phyloP scores from a whole-genome alignment of 2,797 vertebrate species.

The Pogoniulus pusillus region DNA sequence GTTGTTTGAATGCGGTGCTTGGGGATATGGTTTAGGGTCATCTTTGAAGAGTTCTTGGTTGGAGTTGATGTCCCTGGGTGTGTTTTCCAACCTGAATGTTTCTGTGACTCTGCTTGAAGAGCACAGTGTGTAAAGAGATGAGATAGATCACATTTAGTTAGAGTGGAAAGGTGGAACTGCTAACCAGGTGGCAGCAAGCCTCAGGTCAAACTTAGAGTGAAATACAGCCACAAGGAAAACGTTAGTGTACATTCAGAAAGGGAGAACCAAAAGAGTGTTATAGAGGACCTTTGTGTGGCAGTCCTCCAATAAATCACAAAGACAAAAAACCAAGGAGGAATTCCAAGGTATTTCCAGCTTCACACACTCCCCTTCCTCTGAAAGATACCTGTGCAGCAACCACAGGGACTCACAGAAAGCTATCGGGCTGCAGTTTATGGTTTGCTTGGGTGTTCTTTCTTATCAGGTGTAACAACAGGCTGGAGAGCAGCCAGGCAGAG shows the following conservation, averaged over 20 bases:
- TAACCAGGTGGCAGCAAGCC: background rate
- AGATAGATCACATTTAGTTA: too few species aligned
- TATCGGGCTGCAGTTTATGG: background rate
- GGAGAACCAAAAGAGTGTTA: background rate
- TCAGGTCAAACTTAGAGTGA: background rate
- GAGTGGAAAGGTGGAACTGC: background rate
- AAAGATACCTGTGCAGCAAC: background rate
- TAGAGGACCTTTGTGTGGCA: background rate
- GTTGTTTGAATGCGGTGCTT: too few species aligned
- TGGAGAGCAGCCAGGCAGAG: too few species aligned
- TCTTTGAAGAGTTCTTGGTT: background rate
- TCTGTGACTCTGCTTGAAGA: background rate
- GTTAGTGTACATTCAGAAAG: background rate
- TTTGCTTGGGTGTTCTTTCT: background rate
- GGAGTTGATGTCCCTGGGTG: background rate
- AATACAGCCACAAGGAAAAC: background rate
- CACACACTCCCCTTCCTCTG: background rate
- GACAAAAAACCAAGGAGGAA: background rate
- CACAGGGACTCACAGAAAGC: background rate
- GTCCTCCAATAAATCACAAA: background rate
- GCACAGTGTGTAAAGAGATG: background rate
- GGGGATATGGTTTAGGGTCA: background rate
- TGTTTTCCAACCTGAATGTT: background rate
- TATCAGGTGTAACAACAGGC: too few species aligned
- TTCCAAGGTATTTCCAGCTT: background rate